Evolutionary conservation across 2,113 vertebrate genomes (phyloP).

Genomic region (Carettochelys insculpta): DNA sequence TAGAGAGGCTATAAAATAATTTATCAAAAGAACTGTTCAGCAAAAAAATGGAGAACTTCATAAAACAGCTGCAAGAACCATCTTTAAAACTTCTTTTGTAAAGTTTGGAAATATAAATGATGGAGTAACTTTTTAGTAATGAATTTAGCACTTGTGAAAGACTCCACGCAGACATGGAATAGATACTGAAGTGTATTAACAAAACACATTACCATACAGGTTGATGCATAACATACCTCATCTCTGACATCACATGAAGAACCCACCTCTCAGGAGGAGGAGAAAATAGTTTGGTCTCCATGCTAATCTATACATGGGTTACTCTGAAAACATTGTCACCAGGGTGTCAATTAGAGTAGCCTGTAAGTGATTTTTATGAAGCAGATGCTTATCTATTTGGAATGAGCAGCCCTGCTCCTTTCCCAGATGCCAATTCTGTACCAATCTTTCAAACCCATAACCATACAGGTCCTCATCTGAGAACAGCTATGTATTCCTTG

Average conservation of each 20-base stretch:
- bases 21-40: neutral
- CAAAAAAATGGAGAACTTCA: neutral
- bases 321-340: rapidly evolving
- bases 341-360: neutral
- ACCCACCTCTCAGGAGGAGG: rapidly evolving
- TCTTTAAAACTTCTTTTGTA: neutral
- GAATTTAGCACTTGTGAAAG: neutral
- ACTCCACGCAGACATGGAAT: neutral
- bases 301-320: neutral
- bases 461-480: neutral
- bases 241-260: neutral
- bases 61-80: neutral
- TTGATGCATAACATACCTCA: neutral
- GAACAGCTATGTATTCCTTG: neutral
- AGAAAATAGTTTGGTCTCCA: rapidly evolving
- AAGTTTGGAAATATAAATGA: neutral
- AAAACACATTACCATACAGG: neutral
- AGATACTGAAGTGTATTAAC: neutral
- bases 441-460: neutral
- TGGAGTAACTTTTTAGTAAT: neutral
- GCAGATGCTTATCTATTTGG: neutral
- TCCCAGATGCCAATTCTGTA: rapidly evolving
- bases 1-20: rapidly evolving
- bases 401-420: rapidly evolving
- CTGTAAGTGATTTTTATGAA: neutral